Percentiles rank a stretch among this genome's conserved stretches.
Evolutionary conservation across 2,797 vertebrate genomes (phyloP).

Genomic region (Ctenopoma kingsleyae): DNA sequence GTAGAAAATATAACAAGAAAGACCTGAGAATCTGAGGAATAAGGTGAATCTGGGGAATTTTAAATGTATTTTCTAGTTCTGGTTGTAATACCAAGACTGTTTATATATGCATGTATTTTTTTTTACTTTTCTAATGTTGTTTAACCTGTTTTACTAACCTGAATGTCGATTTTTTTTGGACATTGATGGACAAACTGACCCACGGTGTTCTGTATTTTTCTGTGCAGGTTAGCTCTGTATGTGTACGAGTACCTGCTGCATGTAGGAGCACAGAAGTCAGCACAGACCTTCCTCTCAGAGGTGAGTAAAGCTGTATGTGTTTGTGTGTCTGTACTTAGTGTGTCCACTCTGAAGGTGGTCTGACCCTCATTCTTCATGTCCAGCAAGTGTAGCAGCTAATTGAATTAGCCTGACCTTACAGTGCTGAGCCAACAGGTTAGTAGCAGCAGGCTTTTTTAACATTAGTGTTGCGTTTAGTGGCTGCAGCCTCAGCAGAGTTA

Average conservation of each 20-base stretch:
- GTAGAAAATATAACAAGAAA: neutral
- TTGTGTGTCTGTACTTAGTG: conserved; percentile 27
- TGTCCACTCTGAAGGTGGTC: conserved; percentile 39
- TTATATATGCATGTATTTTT: neutral
- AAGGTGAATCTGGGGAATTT: neutral
- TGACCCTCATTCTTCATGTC: conserved; percentile 50
- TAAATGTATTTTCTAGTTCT: neutral
- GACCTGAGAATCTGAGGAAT: neutral
- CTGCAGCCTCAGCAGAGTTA: conserved; percentile 44
- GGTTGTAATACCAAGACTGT: neutral
- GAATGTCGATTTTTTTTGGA: neutral
- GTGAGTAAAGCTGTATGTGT: conserved; percentile 81
- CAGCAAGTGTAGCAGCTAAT: conserved; percentile 59
- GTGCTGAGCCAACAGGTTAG: conserved; percentile 65
- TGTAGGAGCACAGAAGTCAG: conserved; percentile 98
- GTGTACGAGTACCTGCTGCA: conserved; percentile 99
- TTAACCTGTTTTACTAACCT: neutral
- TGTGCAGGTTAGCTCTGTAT: conserved; percentile 94
- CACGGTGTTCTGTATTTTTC: conserved; percentile 36
- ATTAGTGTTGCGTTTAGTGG: conserved; percentile 55
- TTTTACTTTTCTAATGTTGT: neutral
- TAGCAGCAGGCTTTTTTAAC: conserved; percentile 54
- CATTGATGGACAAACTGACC: conserved; percentile 25
- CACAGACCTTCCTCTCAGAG: conserved; percentile 99
- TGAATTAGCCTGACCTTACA: conserved; percentile 51